Conservation (phyloP, 2,113 vertebrate species). For the Cheirogaleus medius region DNA sequence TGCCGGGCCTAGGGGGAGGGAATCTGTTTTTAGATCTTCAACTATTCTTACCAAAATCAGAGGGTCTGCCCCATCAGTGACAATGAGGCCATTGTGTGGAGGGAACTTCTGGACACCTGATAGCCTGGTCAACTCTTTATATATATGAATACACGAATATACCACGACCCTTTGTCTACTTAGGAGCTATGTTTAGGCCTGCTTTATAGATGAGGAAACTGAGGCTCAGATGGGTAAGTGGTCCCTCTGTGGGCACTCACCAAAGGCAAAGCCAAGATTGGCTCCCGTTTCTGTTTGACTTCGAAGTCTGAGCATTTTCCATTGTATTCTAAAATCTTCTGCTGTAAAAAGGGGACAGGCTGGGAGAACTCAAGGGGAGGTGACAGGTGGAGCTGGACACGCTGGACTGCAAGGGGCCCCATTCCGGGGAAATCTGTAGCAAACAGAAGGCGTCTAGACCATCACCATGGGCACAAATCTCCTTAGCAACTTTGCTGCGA, state of each 20-base stretch:
- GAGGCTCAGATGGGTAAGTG: not conserved
- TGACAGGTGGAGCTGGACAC: not conserved
- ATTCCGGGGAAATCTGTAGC: not conserved
- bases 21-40: not conserved
- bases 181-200: not conserved
- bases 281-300: not conserved
- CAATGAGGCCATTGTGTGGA: not conserved
- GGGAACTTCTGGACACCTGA: not conserved
- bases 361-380: not conserved
- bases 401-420: rapidly evolving
- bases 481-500: not conserved
- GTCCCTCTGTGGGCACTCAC: not conserved
- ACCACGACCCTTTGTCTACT: not conserved
- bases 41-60: not conserved
- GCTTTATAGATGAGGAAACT: not conserved
- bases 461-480: not conserved
- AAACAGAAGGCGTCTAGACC: not conserved
- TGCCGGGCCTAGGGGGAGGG: not conserved
- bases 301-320: not conserved
- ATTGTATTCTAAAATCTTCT: not conserved
- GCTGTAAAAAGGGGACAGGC: not conserved
- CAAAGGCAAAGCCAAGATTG: not conserved
- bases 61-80: not conserved
- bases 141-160: not conserved
- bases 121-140: not conserved